Evolutionary conservation across 2,113 vertebrate species (phyloP).

Genomic region (Coryphaenoides rupestris): DNA sequence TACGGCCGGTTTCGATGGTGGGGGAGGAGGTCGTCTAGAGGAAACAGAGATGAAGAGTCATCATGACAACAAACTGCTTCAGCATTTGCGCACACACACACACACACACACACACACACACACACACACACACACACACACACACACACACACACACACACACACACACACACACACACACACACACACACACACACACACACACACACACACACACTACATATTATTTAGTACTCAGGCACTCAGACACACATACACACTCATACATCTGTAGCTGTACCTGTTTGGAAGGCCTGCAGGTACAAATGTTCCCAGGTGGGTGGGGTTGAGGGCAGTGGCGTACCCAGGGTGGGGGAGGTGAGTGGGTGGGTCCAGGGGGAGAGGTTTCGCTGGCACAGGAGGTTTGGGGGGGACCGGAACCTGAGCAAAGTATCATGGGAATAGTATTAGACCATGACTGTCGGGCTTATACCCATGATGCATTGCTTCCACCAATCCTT

Average conservation of each 20-base stretch:
- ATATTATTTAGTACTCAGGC: too few relatives aligned
- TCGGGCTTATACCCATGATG: too few relatives aligned
- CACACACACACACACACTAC: too few relatives aligned
- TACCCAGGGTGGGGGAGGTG: slow-evolving; percentile 22
- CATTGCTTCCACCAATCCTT: not conserved
- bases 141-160: too few relatives aligned
- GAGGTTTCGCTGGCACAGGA: slow-evolving; percentile 62
- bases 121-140: too few relatives aligned
- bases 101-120: too few relatives aligned
- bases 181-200: too few relatives aligned
- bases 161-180: too few relatives aligned
- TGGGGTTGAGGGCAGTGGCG: not conserved
- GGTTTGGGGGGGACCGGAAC: slow-evolving; percentile 51
- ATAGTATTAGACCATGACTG: not conserved
- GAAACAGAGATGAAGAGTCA: slow-evolving; percentile 1
- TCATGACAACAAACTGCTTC: not conserved
- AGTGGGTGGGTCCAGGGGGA: slow-evolving; percentile 25
- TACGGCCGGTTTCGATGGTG: slow-evolving; percentile 39
- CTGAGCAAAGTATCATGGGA: slow-evolving; percentile 38
- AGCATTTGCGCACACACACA: not conserved
- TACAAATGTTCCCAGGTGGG: slow-evolving; percentile 1
- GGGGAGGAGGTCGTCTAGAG: slow-evolving; percentile 55
- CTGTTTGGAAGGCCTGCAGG: slow-evolving; percentile 26
- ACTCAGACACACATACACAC: too few relatives aligned
- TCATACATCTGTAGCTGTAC: slow-evolving; percentile 17